A percentile compares a stretch with the other conserved stretches of the same genome.
These are phyloP conservation scores for Paralvinella palmiformis DNA, from an alignment of 1,140 invertebrate genomes.

Conservation along the genomic window DNA sequence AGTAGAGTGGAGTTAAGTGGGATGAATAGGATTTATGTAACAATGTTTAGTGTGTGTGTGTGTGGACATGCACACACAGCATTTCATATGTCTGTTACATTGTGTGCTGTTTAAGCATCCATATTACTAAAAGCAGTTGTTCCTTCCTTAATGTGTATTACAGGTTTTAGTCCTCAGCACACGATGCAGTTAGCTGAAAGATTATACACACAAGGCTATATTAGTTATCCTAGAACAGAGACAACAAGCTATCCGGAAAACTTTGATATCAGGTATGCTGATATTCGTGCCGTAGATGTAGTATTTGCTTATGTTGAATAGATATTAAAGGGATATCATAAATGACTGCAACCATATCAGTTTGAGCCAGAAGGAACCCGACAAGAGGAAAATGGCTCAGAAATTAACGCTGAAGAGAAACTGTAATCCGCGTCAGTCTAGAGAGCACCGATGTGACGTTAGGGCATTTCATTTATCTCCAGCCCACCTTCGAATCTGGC, in stretches of 20 bases:
- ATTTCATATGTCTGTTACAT: not conserved
- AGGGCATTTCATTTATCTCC: too few species aligned
- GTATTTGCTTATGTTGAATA: too few species aligned
- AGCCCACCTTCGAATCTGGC: too few species aligned
- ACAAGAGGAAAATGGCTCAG: too few species aligned
- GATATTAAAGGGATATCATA: too few species aligned
- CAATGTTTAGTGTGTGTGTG: too few species aligned
- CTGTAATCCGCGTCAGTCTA: too few species aligned
- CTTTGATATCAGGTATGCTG: constrained; percentile 81
- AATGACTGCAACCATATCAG: too few species aligned
- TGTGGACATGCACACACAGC: not conserved
- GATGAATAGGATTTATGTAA: not conserved
- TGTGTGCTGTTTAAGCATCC: not conserved
- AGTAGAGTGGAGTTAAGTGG: not conserved
- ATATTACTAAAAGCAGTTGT: not conserved
- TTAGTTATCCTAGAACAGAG: constrained; percentile 52
- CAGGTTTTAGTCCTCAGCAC: constrained; percentile 86
- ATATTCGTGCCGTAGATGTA: too few species aligned
- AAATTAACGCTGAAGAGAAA: too few species aligned
- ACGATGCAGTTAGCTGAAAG: constrained; percentile 92
- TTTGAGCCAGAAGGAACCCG: too few species aligned
- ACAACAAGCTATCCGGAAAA: constrained; percentile 94
- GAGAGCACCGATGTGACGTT: too few species aligned
- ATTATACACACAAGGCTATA: constrained; percentile 57
- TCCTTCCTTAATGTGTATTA: not conserved